Conservation (phyloP, 2,113 vertebrate genomes). For the Sminthopsis crassicaudata region DNA sequence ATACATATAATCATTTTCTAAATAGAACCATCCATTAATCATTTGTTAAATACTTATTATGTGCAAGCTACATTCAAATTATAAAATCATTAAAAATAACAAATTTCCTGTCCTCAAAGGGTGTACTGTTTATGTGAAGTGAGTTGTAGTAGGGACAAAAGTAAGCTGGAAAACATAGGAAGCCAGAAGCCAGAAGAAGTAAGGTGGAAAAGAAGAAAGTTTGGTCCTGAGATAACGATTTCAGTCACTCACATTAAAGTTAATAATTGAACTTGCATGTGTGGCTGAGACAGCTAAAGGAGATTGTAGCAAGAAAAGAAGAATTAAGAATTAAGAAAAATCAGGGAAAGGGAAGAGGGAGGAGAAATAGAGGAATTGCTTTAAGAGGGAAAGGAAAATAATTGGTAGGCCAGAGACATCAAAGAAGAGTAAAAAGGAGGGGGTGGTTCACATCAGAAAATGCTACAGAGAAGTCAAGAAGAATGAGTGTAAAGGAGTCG, state of each 20-base stretch:
- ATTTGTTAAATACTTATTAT: background rate
- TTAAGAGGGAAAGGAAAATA: background rate
- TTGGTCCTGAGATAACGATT: background rate
- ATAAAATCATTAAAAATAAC: background rate
- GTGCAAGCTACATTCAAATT: background rate
- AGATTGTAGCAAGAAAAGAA: background rate
- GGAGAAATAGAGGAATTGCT: background rate
- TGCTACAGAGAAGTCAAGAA: background rate
- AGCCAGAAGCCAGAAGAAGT: background rate
- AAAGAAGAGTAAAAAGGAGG: background rate
- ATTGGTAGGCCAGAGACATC: background rate
- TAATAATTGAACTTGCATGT: background rate
- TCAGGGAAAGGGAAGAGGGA: background rate
- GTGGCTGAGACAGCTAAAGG: background rate
- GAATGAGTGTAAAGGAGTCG: background rate
- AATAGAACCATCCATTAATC: background rate
- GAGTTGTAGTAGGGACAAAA: background rate
- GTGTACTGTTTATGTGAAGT: background rate
- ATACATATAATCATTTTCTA: background rate
- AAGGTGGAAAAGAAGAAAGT: background rate
- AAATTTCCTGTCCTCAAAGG: background rate
- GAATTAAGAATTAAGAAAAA: background rate
- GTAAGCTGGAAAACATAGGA: background rate
- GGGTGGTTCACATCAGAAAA: background rate
- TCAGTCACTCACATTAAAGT: background rate